A percentile compares a stretch with the other conserved stretches of the same genome.
Conservation (phyloP, 2,113 vertebrate species). For the Stictonetta naevosa region DNA sequence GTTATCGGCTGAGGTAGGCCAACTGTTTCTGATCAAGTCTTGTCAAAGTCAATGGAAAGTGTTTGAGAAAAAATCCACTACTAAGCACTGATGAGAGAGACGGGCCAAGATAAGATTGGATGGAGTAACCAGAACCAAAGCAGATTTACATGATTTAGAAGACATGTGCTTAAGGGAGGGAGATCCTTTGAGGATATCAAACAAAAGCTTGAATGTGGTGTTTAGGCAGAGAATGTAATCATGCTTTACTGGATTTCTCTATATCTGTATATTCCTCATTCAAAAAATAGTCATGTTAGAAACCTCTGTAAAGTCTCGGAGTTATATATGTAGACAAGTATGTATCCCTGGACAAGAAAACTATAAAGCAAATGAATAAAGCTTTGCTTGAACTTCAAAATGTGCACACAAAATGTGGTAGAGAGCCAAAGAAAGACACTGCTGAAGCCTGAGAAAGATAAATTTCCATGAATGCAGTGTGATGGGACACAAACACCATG, state of each 20-base stretch:
- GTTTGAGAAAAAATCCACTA: not conserved
- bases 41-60: not conserved
- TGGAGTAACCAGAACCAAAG: not conserved
- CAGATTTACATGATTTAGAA: not conserved
- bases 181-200: not conserved
- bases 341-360: not conserved
- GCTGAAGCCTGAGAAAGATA: not conserved
- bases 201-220: not conserved
- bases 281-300: not conserved
- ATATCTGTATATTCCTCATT: not conserved
- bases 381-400: not conserved
- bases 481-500: not conserved
- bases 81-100: not conserved
- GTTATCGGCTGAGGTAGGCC: not conserved
- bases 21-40: not conserved
- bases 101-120: not conserved
- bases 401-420: not conserved
- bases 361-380: not conserved
- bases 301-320: not conserved
- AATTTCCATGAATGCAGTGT: not conserved
- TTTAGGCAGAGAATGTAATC: not conserved
- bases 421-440: not conserved
- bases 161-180: not conserved
- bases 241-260: not conserved
- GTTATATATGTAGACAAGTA: not conserved